These are phyloP conservation scores for Myripristis jacobus DNA, from an alignment of 2,797 vertebrate genomes.

Conservation along the genomic window DNA sequence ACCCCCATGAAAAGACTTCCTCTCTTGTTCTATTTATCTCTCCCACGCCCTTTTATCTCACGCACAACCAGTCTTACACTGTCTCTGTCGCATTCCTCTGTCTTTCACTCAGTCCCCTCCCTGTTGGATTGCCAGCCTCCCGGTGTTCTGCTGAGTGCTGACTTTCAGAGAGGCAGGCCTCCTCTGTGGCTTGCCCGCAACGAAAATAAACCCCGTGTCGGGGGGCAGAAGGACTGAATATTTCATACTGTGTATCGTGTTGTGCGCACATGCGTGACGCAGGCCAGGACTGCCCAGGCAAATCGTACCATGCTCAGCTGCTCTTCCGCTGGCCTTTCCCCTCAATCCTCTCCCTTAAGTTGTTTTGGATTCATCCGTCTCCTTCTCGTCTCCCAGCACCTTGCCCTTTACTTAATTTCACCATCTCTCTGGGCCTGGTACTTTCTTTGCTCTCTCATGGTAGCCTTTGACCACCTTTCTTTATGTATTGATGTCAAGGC, in stretches of 20 bases:
- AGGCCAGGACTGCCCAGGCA: slow-evolving; percentile 34
- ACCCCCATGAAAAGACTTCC: slow-evolving; percentile 31
- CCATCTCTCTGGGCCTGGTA: not conserved
- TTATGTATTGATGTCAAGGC: not conserved
- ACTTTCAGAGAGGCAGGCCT: slow-evolving; percentile 57
- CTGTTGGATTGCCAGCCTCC: slow-evolving; percentile 33
- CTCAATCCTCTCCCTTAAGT: not conserved
- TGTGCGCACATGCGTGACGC: slow-evolving; percentile 53
- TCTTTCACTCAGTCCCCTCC: slow-evolving; percentile 30
- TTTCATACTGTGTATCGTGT: slow-evolving; percentile 73
- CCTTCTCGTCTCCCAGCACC: not conserved
- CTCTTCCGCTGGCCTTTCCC: slow-evolving; percentile 31
- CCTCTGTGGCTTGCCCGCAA: slow-evolving; percentile 57
- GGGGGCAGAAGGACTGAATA: slow-evolving; percentile 79
- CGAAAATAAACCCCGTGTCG: slow-evolving; percentile 74
- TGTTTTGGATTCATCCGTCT: not conserved
- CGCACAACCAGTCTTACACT: slow-evolving; percentile 22
- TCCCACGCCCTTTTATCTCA: slow-evolving; percentile 40
- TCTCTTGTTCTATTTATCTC: slow-evolving; percentile 27
- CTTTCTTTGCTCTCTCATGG: not conserved
- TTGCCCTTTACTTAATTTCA: slow-evolving; percentile 15
- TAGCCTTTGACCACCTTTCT: slow-evolving; percentile 23
- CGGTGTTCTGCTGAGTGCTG: slow-evolving; percentile 64
- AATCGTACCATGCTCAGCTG: slow-evolving; percentile 17
- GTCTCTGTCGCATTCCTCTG: slow-evolving; percentile 44